Evolutionary conservation across 2,797 vertebrate genomes (phyloP).

Genomic region (Neostethus bicornis): DNA sequence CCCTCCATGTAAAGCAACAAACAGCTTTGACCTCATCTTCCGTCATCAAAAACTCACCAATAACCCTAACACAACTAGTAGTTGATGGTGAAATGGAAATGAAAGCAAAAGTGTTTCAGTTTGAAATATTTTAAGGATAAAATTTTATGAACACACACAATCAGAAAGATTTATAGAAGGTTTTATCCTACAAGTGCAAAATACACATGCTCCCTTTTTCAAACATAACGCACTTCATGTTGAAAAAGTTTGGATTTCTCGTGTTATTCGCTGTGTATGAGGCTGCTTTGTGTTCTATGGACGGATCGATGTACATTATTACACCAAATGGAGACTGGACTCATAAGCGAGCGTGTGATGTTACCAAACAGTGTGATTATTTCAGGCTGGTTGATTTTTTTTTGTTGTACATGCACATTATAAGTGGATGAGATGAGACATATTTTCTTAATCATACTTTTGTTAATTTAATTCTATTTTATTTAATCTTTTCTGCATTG

Average conservation of each 20-base stretch:
- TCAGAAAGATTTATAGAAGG: constrained; percentile 26
- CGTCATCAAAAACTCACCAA: constrained; percentile 42
- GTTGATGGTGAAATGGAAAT: constrained; percentile 36
- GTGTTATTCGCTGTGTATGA: constrained; percentile 28
- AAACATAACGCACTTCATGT: constrained; percentile 28
- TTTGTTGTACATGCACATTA: constrained; percentile 47
- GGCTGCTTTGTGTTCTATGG: constrained; percentile 20
- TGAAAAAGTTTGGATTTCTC: constrained; percentile 44
- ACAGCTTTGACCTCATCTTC: constrained; percentile 47
- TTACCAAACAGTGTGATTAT: constrained; percentile 63
- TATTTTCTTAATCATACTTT: constrained; percentile 45
- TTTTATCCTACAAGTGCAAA: constrained; percentile 7
- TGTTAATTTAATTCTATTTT: constrained; percentile 64
- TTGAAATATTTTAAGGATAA: constrained; percentile 24
- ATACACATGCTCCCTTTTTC: constrained; percentile 18
- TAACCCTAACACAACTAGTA: constrained; percentile 38
- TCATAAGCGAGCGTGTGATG: constrained; percentile 29
- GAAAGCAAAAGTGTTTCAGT: constrained; percentile 27
- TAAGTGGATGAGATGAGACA: constrained; percentile 34
- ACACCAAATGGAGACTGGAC: constrained; percentile 56
- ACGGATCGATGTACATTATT: constrained; percentile 43
- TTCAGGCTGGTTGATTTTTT: constrained; percentile 22
- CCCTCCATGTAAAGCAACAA: constrained; percentile 41
- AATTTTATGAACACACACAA: constrained; percentile 29
- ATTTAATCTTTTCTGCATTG: constrained; percentile 42